Evolutionary conservation across 2,113 vertebrate species (phyloP).

Genomic region (Heterochromis multidens): DNA sequence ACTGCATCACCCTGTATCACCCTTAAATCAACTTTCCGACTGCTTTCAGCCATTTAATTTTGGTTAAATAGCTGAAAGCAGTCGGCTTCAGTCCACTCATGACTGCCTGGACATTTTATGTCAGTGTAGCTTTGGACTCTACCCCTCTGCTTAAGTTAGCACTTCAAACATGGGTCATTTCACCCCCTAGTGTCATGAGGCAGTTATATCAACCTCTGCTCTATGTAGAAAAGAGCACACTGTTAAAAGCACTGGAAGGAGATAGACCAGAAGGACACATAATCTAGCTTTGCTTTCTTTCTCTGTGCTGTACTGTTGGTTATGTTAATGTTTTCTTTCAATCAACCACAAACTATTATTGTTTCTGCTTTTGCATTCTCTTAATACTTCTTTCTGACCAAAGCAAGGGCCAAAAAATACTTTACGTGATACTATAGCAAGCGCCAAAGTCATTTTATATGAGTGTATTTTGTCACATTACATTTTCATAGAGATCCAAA

Average conservation of each 20-base stretch:
- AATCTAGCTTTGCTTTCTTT: not conserved
- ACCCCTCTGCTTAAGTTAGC: not conserved
- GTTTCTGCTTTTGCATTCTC: not conserved
- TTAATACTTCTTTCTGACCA: not conserved
- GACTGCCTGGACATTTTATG: not conserved
- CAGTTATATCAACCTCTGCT: conserved; percentile 23
- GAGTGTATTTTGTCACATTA: not conserved
- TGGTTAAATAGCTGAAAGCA: not conserved
- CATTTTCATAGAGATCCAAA: no score
- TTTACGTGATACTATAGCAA: not conserved
- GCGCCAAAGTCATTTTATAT: not conserved
- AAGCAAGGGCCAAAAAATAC: not conserved
- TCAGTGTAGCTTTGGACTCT: not conserved
- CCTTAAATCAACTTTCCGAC: not conserved
- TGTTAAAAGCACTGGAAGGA: not conserved
- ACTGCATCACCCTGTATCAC: not conserved
- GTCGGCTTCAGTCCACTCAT: not conserved
- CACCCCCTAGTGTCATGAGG: conserved; percentile 42
- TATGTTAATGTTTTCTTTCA: not conserved
- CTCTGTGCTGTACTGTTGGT: not conserved
- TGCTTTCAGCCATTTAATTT: no score
- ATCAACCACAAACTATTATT: not conserved
- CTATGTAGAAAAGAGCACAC: not conserved
- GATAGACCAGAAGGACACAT: not conserved
- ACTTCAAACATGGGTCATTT: conserved; percentile 36